Evolutionary conservation across 2,797 vertebrate species (phyloP).

Genomic region (Adrianichthys oophorus): DNA sequence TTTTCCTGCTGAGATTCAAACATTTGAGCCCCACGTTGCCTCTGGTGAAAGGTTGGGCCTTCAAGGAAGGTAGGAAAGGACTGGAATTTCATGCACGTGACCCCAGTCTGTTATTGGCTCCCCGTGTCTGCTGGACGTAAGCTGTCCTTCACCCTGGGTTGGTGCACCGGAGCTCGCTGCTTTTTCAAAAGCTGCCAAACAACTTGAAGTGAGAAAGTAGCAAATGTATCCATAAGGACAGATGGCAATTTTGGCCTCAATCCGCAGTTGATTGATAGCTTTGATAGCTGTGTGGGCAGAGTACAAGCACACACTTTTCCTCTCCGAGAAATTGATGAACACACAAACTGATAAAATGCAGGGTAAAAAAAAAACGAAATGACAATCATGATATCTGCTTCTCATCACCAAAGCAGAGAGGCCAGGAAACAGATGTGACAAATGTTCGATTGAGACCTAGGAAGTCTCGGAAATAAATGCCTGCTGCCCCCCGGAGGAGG

Average conservation of each 20-base stretch:
- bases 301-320: slow-evolving; percentile 15
- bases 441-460: slow-evolving; percentile 63
- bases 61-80: background rate
- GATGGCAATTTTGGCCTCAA: slow-evolving; percentile 53
- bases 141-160: slow-evolving; percentile 57
- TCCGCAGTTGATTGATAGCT: slow-evolving; percentile 69
- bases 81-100: slow-evolving; percentile 23
- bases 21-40: no score
- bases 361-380: slow-evolving; percentile 31
- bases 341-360: slow-evolving; percentile 29
- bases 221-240: slow-evolving; percentile 62
- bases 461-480: slow-evolving; percentile 65
- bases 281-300: slow-evolving; percentile 58
- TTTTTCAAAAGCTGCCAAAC: slow-evolving; percentile 61
- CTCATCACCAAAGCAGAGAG: slow-evolving; percentile 40
- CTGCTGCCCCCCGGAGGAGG: slow-evolving; percentile 54
- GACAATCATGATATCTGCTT: slow-evolving; percentile 60
- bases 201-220: slow-evolving; percentile 63
- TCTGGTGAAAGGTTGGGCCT: no score
- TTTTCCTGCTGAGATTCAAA: no score
- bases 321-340: slow-evolving; percentile 14
- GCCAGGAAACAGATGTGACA: slow-evolving; percentile 66
- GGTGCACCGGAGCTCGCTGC: slow-evolving; percentile 39
- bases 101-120: slow-evolving; percentile 8
- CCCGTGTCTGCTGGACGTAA: slow-evolving; percentile 35